Percentiles rank a stretch among this genome's conserved stretches.
phyloP scores from a whole-genome alignment of 2,888 invertebrate species.

The Eupithecia inturbata region DNA sequence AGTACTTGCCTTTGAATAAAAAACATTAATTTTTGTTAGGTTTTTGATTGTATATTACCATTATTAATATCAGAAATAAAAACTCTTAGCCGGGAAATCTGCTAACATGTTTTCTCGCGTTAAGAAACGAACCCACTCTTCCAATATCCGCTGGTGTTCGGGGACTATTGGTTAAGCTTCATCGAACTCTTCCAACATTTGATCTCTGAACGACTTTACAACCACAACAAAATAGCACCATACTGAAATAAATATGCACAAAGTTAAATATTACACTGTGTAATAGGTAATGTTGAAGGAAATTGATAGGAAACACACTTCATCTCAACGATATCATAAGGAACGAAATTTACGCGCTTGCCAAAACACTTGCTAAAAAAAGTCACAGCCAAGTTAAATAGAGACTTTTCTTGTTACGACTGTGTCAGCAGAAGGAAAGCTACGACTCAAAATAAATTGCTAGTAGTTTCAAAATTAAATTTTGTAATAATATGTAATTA shows the following conservation, averaged over 20 bases:
- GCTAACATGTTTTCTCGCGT: neutral
- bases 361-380: no score
- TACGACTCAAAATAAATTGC: neutral
- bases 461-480: no score
- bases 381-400: no score
- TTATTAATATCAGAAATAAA: neutral
- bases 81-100: neutral
- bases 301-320: neutral
- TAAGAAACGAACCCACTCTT: neutral
- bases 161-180: neutral
- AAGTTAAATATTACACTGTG: neutral
- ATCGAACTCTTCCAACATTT: constrained; percentile 37
- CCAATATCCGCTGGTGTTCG: neutral
- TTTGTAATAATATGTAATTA: no score
- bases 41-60: neutral
- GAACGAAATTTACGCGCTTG: no score
- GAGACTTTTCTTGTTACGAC: no score
- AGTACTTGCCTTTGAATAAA: neutral
- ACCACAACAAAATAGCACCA: constrained; percentile 55
- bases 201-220: constrained; percentile 50
- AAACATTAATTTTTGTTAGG: neutral
- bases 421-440: neutral
- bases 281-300: neutral
- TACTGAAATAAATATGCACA: constrained; percentile 31
- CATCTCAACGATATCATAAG: neutral